A percentile compares a stretch with the other conserved stretches of the same genome.
Conservation (phyloP, 2,797 vertebrate genomes). For the Orestias chungarensis region DNA sequence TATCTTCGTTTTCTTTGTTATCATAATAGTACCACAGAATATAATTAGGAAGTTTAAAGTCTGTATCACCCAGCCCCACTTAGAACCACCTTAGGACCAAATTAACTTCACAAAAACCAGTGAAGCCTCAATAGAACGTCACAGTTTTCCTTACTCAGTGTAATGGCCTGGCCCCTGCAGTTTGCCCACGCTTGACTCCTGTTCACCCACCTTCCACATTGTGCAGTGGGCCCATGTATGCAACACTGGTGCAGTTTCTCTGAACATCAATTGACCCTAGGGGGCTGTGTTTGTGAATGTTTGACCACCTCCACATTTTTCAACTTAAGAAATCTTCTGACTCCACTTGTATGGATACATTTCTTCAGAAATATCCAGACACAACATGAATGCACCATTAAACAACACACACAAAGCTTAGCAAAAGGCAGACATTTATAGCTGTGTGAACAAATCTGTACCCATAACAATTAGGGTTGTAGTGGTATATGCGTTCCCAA, state of each 20-base stretch:
- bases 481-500: background rate
- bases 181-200: background rate
- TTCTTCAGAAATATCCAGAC: background rate
- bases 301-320: conserved; percentile 3
- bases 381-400: background rate
- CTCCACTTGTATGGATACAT: background rate
- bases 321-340: conserved; percentile 4
- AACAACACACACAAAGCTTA: background rate
- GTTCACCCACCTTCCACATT: background rate
- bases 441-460: background rate
- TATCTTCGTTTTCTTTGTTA: background rate
- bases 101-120: background rate
- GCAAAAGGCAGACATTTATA: background rate
- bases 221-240: background rate
- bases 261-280: background rate
- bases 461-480: background rate
- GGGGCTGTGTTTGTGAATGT: background rate
- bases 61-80: background rate
- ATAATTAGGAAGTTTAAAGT: background rate
- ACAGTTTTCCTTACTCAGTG: background rate
- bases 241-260: background rate
- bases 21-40: background rate
- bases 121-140: background rate
- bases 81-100: background rate
- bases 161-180: background rate